Evolutionary conservation across 2,797 vertebrate genomes (phyloP).

Genomic region (Apogon hyalosoma): DNA sequence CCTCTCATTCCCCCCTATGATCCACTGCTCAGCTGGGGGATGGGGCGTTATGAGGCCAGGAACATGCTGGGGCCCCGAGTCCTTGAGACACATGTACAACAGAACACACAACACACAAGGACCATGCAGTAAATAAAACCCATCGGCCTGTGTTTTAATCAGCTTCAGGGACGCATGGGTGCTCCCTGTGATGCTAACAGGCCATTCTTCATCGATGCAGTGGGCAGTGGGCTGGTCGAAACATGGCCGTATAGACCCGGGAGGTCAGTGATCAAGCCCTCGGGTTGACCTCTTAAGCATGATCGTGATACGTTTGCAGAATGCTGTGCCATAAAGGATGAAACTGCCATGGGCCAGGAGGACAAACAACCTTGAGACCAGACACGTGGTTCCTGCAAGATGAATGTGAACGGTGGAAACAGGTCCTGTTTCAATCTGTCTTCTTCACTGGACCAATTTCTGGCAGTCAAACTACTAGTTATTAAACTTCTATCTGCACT

Average conservation of each 20-base stretch:
- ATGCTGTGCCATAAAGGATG: constrained; percentile 43
- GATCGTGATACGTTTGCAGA: constrained; percentile 60
- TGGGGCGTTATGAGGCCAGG: constrained; percentile 39
- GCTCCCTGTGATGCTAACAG: constrained; percentile 71
- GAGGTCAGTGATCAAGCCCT: constrained; percentile 61
- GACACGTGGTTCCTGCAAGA: constrained; percentile 38
- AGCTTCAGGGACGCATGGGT: constrained; percentile 74
- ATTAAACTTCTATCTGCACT: constrained; percentile 34
- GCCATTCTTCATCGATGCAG: constrained; percentile 67
- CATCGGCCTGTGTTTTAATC: constrained; percentile 80
- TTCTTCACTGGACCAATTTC: constrained; percentile 41
- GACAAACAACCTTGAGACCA: constrained; percentile 47
- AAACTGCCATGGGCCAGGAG: constrained; percentile 29
- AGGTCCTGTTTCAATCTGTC: constrained; percentile 39
- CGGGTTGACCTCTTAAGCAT: constrained; percentile 48
- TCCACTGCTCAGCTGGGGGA: constrained; percentile 45
- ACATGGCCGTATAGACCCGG: constrained; percentile 38
- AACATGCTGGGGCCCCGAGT: constrained; percentile 44
- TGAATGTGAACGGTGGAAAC: constrained; percentile 26
- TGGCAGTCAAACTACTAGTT: constrained; percentile 31
- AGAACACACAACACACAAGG: constrained; percentile 38
- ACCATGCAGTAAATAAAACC: constrained; percentile 74
- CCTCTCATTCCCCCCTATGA: constrained; percentile 50
- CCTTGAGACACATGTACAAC: constrained; percentile 67
- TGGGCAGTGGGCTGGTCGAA: constrained; percentile 20